Percentiles rank a stretch among this genome's conserved stretches.
Conservation (phyloP, 2,888 invertebrate species). For the Xylota segnis region DNA sequence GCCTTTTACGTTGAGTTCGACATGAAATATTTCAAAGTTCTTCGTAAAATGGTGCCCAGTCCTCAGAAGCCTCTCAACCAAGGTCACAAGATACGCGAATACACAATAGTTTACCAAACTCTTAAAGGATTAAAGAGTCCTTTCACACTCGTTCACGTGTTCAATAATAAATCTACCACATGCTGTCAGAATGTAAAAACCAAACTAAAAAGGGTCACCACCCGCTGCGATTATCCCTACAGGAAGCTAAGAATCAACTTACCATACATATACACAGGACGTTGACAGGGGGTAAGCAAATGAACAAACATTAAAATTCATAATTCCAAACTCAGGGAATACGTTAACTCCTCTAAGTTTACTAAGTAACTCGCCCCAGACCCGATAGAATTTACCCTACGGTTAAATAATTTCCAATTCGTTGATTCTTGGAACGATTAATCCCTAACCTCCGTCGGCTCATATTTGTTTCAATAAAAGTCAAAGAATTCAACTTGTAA, state of each 20-base stretch:
- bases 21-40: no score
- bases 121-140: no score
- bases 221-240: neutral
- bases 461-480: constrained; percentile 45
- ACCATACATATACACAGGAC: neutral
- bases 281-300: neutral
- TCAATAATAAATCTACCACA: neutral
- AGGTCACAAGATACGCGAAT: no score
- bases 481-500: constrained; percentile 41
- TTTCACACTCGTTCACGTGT: neutral
- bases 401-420: constrained; percentile 24
- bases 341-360: neutral
- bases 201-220: neutral
- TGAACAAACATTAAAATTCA: neutral
- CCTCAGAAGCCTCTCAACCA: no score
- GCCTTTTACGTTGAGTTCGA: no score
- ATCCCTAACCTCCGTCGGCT: constrained; percentile 6
- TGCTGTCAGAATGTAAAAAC: neutral
- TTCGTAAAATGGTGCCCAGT: no score
- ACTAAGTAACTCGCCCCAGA: neutral
- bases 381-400: neutral
- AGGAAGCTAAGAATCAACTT: neutral
- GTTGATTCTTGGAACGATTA: constrained; percentile 33
- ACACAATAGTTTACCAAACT: neutral
- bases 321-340: neutral